Conservation (phyloP, 2,888 invertebrate species). For the Ectobius pallidus region DNA sequence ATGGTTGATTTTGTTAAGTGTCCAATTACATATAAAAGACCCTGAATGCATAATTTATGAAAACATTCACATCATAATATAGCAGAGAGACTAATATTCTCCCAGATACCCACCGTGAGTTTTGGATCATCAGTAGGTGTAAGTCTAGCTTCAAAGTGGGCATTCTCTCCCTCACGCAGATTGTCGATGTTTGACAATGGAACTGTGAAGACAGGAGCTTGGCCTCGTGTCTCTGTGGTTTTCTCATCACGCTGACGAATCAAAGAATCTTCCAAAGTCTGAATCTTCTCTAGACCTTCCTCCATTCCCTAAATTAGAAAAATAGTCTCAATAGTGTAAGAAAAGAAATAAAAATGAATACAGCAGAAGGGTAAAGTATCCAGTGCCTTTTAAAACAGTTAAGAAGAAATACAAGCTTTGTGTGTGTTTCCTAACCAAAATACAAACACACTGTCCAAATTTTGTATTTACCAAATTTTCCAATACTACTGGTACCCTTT, state of each 20-base stretch:
- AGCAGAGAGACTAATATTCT: too few relatives aligned
- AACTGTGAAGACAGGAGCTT: conserved; percentile 88
- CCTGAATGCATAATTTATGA: too few relatives aligned
- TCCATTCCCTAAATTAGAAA: conserved; percentile 77
- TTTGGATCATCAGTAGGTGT: conserved; percentile 91
- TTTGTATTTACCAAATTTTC: too few relatives aligned
- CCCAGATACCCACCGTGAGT: conserved; percentile 71
- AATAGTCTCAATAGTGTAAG: neutral
- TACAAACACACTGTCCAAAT: too few relatives aligned
- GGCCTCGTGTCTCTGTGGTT: conserved; percentile 75
- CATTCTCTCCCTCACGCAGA: conserved; percentile 88
- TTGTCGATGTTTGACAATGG: conserved; percentile 87
- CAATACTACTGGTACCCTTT: too few relatives aligned
- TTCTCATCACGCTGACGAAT: conserved; percentile 76
- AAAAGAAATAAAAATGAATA: neutral
- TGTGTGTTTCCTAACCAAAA: too few relatives aligned
- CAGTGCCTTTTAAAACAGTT: too few relatives aligned
- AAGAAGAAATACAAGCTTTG: too few relatives aligned
- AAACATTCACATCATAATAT: too few relatives aligned
- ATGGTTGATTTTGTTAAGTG: too few relatives aligned
- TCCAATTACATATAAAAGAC: too few relatives aligned
- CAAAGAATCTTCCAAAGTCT: conserved; percentile 89
- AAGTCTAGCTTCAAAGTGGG: conserved; percentile 88
- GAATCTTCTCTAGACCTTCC: conserved; percentile 91
- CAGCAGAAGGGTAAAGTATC: too few relatives aligned